Evolutionary conservation across 2,888 invertebrate species (phyloP).

Genomic region (Theretra japonica): DNA sequence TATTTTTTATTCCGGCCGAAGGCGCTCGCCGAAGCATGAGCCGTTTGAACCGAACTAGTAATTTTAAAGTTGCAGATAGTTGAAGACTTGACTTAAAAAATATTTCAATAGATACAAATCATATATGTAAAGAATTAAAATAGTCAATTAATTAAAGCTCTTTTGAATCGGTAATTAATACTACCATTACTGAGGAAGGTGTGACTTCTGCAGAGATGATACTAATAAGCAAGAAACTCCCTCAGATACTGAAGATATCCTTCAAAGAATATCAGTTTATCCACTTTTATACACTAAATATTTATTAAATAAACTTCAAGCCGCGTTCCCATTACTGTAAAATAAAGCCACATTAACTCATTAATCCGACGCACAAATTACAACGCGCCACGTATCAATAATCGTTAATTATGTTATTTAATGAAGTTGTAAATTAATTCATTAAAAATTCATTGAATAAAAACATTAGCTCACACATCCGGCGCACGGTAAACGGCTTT

Average conservation of each 20-base stretch:
- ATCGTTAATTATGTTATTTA: slow-evolving; percentile 56
- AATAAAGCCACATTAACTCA: slow-evolving; percentile 44
- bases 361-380: slow-evolving; percentile 34
- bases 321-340: not conserved
- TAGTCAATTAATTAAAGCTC: not conserved
- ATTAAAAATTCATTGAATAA: slow-evolving; percentile 73
- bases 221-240: too few relatives aligned
- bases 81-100: too few relatives aligned
- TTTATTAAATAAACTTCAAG: not conserved
- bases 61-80: not conserved
- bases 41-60: not conserved
- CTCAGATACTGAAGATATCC: too few relatives aligned
- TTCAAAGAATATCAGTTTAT: too few relatives aligned
- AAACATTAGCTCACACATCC: slow-evolving; percentile 22
- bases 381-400: slow-evolving; percentile 63
- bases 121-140: not conserved
- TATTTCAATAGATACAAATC: not conserved
- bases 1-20: not conserved
- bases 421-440: slow-evolving; percentile 79
- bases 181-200: too few relatives aligned
- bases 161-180: too few relatives aligned
- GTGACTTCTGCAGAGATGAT: too few relatives aligned
- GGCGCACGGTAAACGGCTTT: slow-evolving; percentile 54
- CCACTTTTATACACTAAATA: not conserved
- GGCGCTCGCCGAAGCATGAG: not conserved